phyloP scores from a whole-genome alignment of 2,797 vertebrate species.

The Leptoclinus maculatus region DNA sequence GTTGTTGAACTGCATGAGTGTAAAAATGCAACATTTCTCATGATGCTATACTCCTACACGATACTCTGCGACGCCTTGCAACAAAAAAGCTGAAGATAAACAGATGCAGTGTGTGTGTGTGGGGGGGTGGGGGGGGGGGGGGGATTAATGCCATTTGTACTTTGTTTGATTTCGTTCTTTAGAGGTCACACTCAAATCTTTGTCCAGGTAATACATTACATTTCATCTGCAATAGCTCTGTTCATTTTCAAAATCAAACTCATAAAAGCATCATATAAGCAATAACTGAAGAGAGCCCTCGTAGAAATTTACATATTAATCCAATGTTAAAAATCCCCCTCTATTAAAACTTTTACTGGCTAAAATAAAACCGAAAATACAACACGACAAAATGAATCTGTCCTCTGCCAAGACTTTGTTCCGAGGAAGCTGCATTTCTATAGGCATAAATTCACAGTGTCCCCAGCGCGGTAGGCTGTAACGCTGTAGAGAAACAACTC shows the following conservation, averaged over 20 bases:
- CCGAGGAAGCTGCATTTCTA: slow-evolving; percentile 63
- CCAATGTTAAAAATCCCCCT: slow-evolving; percentile 84
- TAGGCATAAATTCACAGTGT: slow-evolving; percentile 62
- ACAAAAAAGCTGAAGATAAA: slow-evolving; percentile 29
- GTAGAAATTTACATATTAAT: slow-evolving; percentile 88
- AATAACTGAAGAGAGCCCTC: slow-evolving; percentile 78
- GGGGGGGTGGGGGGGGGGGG: background rate
- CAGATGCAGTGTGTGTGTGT: slow-evolving; percentile 10
- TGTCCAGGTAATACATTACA: slow-evolving; percentile 73
- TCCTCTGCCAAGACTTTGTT: slow-evolving; percentile 76
- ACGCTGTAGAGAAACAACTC: slow-evolving; percentile 44
- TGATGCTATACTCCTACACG: background rate
- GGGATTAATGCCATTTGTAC: slow-evolving; percentile 56
- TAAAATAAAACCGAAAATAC: slow-evolving; percentile 85
- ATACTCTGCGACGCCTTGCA: background rate
- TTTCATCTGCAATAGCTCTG: slow-evolving; percentile 76
- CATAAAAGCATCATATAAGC: slow-evolving; percentile 86
- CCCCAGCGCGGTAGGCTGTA: slow-evolving; percentile 33
- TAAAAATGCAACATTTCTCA: background rate
- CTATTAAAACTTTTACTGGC: slow-evolving; percentile 83
- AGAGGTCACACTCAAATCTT: slow-evolving; percentile 68
- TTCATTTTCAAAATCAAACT: slow-evolving; percentile 87
- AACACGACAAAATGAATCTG: slow-evolving; percentile 81
- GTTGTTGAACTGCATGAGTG: background rate
- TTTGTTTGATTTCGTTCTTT: slow-evolving; percentile 65